A percentile compares a stretch with the other conserved stretches of the same genome.
phyloP scores from a whole-genome alignment of 2,888 invertebrate genomes.

The Allophyes oxyacanthae region DNA sequence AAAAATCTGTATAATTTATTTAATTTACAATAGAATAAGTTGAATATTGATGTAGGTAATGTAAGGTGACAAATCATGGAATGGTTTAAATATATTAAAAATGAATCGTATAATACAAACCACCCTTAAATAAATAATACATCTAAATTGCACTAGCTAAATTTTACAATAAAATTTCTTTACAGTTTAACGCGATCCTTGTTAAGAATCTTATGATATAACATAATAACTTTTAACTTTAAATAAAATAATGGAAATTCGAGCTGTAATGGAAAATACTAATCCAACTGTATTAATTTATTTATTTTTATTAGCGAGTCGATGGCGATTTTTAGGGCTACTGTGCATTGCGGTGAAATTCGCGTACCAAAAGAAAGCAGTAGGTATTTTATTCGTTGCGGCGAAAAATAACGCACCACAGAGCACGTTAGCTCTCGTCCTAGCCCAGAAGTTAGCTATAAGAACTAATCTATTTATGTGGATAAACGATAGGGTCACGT shows the following conservation, averaged over 20 bases:
- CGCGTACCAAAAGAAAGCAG: no score
- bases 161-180: constrained; percentile 60
- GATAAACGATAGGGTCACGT: constrained; percentile 6
- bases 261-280: background rate
- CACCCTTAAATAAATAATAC: constrained; percentile 76
- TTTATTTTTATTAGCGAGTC: no score
- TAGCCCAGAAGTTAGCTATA: no score
- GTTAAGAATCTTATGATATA: background rate
- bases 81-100: constrained; percentile 71
- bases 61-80: constrained; percentile 67
- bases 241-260: background rate
- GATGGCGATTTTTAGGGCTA: no score
- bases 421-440: no score
- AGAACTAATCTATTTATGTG: background rate
- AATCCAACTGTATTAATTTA: no score
- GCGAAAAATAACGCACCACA: no score
- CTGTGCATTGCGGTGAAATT: no score
- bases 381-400: no score
- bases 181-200: constrained; percentile 32
- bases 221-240: background rate
- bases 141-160: constrained; percentile 83
- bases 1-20: constrained; percentile 30
- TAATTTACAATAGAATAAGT: constrained; percentile 30
- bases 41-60: constrained; percentile 27
- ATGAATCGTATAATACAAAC: constrained; percentile 69